phyloP scores from a whole-genome alignment of 2,888 invertebrate species.

The Omphaloscelis lunosa region DNA sequence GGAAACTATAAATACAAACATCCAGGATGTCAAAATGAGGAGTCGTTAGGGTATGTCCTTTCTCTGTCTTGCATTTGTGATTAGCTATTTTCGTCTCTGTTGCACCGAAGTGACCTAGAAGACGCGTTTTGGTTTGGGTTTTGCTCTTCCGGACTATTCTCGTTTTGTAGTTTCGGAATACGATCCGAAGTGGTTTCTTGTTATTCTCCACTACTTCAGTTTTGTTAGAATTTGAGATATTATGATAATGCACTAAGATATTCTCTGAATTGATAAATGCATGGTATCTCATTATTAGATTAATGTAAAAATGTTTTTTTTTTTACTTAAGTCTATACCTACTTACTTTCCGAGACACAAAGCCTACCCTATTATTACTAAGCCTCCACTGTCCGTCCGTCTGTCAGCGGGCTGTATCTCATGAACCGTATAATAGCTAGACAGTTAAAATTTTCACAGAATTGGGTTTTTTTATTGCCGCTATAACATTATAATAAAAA shows the following conservation, averaged over 20 bases:
- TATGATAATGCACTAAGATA: too few relatives aligned
- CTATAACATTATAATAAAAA: too few relatives aligned
- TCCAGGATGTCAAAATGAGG: conserved; percentile 71
- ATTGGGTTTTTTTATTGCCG: too few relatives aligned
- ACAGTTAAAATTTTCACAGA: too few relatives aligned
- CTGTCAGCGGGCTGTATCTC: too few relatives aligned
- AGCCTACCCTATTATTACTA: too few relatives aligned
- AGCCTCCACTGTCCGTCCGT: too few relatives aligned
- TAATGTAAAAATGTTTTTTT: background rate
- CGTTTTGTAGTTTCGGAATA: conserved; percentile 34
- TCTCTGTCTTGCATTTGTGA: conserved; percentile 24
- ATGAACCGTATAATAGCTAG: too few relatives aligned
- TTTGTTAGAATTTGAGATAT: background rate
- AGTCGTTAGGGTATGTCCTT: conserved; percentile 39
- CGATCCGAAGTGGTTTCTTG: conserved; percentile 18
- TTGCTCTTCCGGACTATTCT: conserved; percentile 47
- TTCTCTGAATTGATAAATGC: background rate
- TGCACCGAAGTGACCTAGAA: conserved; percentile 48
- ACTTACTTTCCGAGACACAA: background rate
- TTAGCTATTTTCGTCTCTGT: conserved; percentile 36
- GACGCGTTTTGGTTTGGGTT: conserved; percentile 53
- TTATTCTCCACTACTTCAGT: background rate
- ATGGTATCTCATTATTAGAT: background rate
- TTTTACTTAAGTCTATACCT: background rate
- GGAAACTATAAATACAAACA: conserved; percentile 79